phyloP scores from a whole-genome alignment of 1,140 invertebrate species.

The Mycetomoellerius zeteki region DNA sequence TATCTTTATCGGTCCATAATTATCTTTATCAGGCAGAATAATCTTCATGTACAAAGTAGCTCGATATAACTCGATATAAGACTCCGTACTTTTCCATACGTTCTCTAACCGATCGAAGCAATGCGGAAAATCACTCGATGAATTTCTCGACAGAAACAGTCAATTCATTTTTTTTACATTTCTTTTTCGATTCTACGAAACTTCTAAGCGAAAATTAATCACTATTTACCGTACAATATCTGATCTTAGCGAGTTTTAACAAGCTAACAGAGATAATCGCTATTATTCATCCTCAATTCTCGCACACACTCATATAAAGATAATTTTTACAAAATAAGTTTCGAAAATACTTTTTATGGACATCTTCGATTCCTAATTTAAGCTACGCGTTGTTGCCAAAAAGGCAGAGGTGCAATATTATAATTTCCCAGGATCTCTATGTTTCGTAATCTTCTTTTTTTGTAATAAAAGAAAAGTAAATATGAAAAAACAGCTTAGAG shows the following conservation, averaged over 20 bases:
- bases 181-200: background rate
- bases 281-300: background rate
- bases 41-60: background rate
- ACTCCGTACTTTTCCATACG: background rate
- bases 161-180: conserved; percentile 6
- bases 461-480: background rate
- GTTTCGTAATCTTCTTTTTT: too few relatives aligned
- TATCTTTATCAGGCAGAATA: background rate
- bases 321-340: conserved; percentile 7
- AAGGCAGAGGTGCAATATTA: background rate
- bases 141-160: background rate
- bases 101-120: conserved; percentile 29
- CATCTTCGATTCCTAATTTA: conserved; percentile 1
- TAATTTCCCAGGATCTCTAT: background rate
- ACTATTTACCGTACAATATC: background rate
- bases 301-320: background rate
- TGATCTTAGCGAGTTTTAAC: background rate
- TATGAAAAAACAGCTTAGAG: background rate
- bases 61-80: conserved; percentile 35
- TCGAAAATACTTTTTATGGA: background rate
- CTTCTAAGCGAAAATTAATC: background rate
- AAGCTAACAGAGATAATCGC: background rate
- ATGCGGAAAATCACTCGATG: background rate
- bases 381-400: background rate
- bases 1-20: conserved; percentile 22